phyloP scores from a whole-genome alignment of 2,113 vertebrate species.

The Corapipo altera region DNA sequence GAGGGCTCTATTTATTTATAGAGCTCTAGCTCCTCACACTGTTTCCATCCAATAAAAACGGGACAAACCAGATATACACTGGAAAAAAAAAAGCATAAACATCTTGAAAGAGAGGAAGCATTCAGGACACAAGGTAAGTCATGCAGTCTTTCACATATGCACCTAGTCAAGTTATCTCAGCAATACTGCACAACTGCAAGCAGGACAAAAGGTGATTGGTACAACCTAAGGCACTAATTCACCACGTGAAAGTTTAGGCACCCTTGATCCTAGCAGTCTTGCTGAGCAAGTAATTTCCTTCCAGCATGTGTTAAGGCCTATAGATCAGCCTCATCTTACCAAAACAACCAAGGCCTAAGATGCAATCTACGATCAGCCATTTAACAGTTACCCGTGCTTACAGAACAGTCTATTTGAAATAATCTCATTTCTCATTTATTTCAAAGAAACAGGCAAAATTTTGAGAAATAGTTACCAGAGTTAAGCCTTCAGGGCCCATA shows the following conservation, averaged over 20 bases:
- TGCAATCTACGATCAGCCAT: background rate
- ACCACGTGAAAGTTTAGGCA: background rate
- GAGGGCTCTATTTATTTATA: background rate
- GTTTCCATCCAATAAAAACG: background rate
- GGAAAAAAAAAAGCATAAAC: background rate
- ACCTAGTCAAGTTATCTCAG: background rate
- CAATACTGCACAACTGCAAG: background rate
- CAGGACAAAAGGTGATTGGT: background rate
- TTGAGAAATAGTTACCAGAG: background rate
- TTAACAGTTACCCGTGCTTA: slow-evolving; percentile 4
- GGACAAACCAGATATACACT: background rate
- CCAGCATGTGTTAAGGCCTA: background rate
- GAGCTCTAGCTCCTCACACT: background rate
- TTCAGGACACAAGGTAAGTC: background rate
- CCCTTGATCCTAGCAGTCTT: background rate
- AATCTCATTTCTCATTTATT: background rate
- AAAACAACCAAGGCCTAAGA: background rate
- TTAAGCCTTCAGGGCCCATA: background rate
- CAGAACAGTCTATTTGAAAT: background rate
- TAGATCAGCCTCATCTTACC: background rate
- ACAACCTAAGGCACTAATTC: background rate
- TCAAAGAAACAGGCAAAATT: background rate
- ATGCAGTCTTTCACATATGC: background rate
- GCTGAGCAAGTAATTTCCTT: slow-evolving; percentile 19
- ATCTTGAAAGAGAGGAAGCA: background rate